A percentile compares a stretch with the other conserved stretches of the same genome.
phyloP scores from a whole-genome alignment of 2,888 invertebrate genomes.

The Zygogramma bicolorata region DNA sequence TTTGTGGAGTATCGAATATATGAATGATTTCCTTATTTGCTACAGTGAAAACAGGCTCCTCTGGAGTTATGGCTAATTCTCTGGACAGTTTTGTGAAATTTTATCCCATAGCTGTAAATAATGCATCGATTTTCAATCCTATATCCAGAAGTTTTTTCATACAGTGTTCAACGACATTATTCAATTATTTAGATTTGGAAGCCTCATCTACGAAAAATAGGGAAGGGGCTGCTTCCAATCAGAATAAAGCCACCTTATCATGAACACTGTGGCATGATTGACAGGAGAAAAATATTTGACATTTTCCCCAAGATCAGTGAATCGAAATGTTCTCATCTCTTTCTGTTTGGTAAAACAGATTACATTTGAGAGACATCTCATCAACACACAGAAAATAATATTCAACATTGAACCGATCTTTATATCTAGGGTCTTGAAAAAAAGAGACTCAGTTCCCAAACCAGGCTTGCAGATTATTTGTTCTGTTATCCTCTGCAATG shows the following conservation, averaged over 20 bases:
- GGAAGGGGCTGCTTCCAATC: slow-evolving; percentile 8
- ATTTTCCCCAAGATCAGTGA: not conserved
- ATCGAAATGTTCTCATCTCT: slow-evolving; percentile 22
- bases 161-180: not conserved
- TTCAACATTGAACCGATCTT: slow-evolving; percentile 1
- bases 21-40: slow-evolving; percentile 12
- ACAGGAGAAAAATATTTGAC: not conserved
- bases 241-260: not conserved
- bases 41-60: not conserved
- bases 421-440: slow-evolving; percentile 25
- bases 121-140: not conserved
- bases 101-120: slow-evolving; percentile 8
- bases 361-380: slow-evolving; percentile 27
- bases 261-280: slow-evolving; percentile 10
- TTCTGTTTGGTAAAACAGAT: slow-evolving; percentile 21
- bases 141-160: not conserved
- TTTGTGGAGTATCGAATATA: slow-evolving; percentile 16
- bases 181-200: not conserved
- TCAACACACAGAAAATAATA: slow-evolving; percentile 22
- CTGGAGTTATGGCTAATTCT: not conserved
- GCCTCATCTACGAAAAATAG: not conserved
- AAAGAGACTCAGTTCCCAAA: slow-evolving; percentile 21
- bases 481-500: slow-evolving; percentile 18
- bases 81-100: slow-evolving; percentile 17
- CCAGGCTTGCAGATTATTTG: slow-evolving; percentile 25